Percentiles rank a stretch among this genome's conserved stretches.
Conservation (phyloP, 2,113 vertebrate genomes). For the Hemibagrus wyckioides region DNA sequence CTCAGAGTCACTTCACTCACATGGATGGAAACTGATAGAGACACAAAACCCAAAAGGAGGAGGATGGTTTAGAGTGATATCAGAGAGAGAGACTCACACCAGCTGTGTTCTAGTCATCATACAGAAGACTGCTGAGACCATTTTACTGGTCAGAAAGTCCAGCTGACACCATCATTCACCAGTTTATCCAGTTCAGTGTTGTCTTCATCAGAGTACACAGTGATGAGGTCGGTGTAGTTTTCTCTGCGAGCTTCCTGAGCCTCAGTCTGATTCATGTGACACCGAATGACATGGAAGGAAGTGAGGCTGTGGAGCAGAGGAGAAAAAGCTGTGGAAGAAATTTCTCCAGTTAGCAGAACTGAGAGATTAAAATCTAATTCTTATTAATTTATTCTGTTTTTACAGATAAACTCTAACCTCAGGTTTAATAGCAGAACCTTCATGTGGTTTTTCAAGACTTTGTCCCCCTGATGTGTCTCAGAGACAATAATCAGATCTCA, state of each 20-base stretch:
- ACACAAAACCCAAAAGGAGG: neutral
- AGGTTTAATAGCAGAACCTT: too few relatives aligned
- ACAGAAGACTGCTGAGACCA: conserved; percentile 62
- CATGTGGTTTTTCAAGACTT: too few relatives aligned
- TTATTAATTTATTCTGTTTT: too few relatives aligned
- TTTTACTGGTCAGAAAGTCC: neutral
- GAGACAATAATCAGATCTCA: too few relatives aligned
- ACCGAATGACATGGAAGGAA: neutral
- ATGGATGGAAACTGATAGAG: conserved; percentile 35
- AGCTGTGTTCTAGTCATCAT: conserved; percentile 41
- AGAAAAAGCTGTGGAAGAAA: neutral
- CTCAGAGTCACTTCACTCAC: neutral
- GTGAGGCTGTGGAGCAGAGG: neutral
- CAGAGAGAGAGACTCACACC: conserved; percentile 31
- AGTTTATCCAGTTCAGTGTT: neutral
- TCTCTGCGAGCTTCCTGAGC: conserved; percentile 2
- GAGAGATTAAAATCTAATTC: too few relatives aligned
- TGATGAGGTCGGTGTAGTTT: rapidly evolving
- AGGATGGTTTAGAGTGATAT: neutral
- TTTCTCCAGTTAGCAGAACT: neutral
- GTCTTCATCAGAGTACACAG: neutral
- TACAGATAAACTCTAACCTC: too few relatives aligned
- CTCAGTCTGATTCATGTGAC: neutral
- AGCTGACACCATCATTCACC: too few relatives aligned
- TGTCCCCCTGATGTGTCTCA: too few relatives aligned